These are phyloP conservation scores for Plectrocnemia conspersa DNA, from an alignment of 1,140 invertebrate genomes.

Conservation along the genomic window DNA sequence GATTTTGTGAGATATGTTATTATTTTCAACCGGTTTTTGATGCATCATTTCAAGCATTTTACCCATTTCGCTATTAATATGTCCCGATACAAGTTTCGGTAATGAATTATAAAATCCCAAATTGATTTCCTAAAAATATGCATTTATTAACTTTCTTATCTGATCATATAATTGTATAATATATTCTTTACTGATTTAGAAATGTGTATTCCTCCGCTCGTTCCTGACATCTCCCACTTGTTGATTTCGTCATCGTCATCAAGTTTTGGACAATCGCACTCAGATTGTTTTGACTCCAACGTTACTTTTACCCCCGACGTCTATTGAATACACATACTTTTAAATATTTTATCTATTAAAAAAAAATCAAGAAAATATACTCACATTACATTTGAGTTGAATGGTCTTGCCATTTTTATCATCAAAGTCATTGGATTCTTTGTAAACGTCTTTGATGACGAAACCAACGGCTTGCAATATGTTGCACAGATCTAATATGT, in stretches of 20 bases:
- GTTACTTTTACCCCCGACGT: constrained; percentile 44
- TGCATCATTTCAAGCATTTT: constrained; percentile 14
- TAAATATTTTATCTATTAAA: constrained; percentile 18
- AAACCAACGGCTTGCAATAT: constrained; percentile 24
- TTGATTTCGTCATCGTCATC: constrained; percentile 41
- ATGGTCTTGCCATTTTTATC: constrained; percentile 19
- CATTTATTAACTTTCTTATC: background rate
- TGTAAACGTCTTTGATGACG: constrained; percentile 15
- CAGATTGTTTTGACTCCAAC: constrained; percentile 39
- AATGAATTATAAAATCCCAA: constrained; percentile 13
- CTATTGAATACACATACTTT: constrained; percentile 32
- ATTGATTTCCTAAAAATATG: constrained; percentile 14
- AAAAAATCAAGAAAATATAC: constrained; percentile 15
- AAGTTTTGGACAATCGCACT: constrained; percentile 42
- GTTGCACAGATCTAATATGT: constrained; percentile 25
- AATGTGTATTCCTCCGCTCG: constrained; percentile 43
- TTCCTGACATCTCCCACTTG: constrained; percentile 46
- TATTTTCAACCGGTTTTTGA: background rate
- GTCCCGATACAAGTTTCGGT: constrained; percentile 8
- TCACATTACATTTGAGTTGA: constrained; percentile 27
- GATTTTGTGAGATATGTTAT: constrained; percentile 8
- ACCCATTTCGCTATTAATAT: constrained; percentile 18
- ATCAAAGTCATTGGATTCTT: background rate
- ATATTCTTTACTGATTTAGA: constrained; percentile 39
- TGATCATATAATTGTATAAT: background rate